Evolutionary conservation across 2,113 vertebrate species (phyloP).

Genomic region (Murina feae): DNA sequence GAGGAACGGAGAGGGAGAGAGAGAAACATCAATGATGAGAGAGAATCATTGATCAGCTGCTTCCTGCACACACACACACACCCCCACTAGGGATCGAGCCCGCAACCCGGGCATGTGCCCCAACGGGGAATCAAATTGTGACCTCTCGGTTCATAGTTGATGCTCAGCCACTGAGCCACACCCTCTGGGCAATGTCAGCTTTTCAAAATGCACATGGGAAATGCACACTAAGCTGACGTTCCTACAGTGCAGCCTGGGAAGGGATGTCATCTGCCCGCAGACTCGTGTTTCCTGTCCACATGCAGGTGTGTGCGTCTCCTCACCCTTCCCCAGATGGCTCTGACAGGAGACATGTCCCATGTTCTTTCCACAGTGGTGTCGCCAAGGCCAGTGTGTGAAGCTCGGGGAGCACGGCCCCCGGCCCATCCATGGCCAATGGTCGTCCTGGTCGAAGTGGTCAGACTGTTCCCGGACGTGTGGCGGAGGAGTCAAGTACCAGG

Average conservation of each 20-base stretch:
- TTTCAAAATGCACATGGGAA: neutral
- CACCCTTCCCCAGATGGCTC: neutral
- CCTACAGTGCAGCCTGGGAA: rapidly evolving
- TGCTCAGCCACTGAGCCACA: too few species aligned
- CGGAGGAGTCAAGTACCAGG: slow-evolving; percentile 89
- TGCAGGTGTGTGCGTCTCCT: neutral
- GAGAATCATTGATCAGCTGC: too few species aligned
- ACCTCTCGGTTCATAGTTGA: too few species aligned
- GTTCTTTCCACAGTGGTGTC: slow-evolving; percentile 91
- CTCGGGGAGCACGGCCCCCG: slow-evolving; percentile 92
- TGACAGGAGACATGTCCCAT: slow-evolving; percentile 30
- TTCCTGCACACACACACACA: too few species aligned
- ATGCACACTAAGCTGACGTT: rapidly evolving
- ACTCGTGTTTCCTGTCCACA: rapidly evolving
- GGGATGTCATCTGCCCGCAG: rapidly evolving
- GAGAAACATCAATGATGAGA: too few species aligned
- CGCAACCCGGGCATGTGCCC: too few species aligned
- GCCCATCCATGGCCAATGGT: slow-evolving; percentile 94
- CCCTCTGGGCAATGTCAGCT: neutral
- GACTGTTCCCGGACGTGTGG: slow-evolving; percentile 95
- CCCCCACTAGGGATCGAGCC: too few species aligned
- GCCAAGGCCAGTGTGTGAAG: slow-evolving; percentile 93
- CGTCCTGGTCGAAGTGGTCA: slow-evolving; percentile 92
- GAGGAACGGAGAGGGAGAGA: too few species aligned
- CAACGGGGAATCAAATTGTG: too few species aligned